Base-by-base conservation (phyloP, 2,888 invertebrate genomes). In the Seira sanloemensis region DNA sequence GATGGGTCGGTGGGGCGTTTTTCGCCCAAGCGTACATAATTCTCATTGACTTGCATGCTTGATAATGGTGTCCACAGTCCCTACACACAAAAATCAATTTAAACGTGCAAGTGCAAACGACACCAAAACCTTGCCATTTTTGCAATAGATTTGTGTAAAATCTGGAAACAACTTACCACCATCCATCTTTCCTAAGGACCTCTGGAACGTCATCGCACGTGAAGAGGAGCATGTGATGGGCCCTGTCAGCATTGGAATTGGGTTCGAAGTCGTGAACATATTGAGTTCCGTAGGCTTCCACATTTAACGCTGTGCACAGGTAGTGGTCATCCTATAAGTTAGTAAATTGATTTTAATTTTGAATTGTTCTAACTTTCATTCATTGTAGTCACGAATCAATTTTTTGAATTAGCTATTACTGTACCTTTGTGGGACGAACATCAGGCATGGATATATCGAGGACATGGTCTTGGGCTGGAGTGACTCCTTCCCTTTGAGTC, bases 1-100 rank as follows among this genome's bases (percentile, higher is more conserved):
- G 90, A 12, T 89, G 89, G 0, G 93, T 91, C 25, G 92, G 90
- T 0, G 93, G 93, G 0, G 93, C 94, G 90, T 94, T 93, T 91
- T 93, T 92, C 0, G 93, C 93, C 94, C 93, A 94, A 1, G 93
- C 93, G 90, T 93, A 94, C 69, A 93, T 90, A 65, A 94, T 93
- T 84, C 91, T 91, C 87, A 89, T 90, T 5, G 85, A 90, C 24
- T 84, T 88, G 84, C 92, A 92, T 19, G 91, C 89, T 79, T 82
- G 90, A 58, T 90, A 90, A 86, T 90, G 90, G 86, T 92, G 92
- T 18, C 91, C 91, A 91, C 93, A 93, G 86, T 92, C 91, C 92
- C 92, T 92, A 58, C 24, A 25, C 50, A 27, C 26, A 82, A 68
- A n/a, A n/a, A n/a, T n/a, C n/a, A n/a, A n/a, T n/a, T n/a, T n/a